A percentile compares a stretch with the other conserved stretches of the same genome.
Evolutionary conservation across 2,888 invertebrate genomes (phyloP).

Genomic region (Sinelater perroti): DNA sequence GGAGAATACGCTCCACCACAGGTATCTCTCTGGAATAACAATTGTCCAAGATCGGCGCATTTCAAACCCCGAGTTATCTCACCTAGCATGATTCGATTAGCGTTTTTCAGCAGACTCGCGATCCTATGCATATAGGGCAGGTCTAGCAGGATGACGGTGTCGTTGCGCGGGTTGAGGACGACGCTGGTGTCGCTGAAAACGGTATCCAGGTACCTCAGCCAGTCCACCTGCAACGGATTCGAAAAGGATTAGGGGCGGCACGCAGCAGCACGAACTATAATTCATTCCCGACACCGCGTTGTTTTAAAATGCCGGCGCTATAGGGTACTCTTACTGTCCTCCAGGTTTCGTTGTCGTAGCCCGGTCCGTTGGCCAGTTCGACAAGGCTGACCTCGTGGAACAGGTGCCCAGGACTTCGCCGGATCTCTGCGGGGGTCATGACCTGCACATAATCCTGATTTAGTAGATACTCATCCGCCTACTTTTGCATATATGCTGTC

Average conservation of each 20-base stretch:
- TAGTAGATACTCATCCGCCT: constrained; percentile 37
- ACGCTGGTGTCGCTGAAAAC: constrained; percentile 70
- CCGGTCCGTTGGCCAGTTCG: constrained; percentile 63
- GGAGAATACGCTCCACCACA: constrained; percentile 77
- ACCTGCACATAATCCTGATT: constrained; percentile 61
- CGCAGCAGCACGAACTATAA: neutral
- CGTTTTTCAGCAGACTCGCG: constrained; percentile 63
- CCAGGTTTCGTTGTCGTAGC: constrained; percentile 59
- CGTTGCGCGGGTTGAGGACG: constrained; percentile 55
- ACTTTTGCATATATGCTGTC: constrained; percentile 49
- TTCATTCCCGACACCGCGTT: constrained; percentile 20
- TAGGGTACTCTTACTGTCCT: constrained; percentile 56
- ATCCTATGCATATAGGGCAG: constrained; percentile 71
- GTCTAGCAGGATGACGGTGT: constrained; percentile 73
- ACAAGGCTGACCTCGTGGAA: constrained; percentile 71
- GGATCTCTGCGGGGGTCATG: constrained; percentile 71
- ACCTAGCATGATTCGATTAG: constrained; percentile 68
- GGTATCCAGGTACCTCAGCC: constrained; percentile 67
- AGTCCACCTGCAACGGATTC: constrained; percentile 65
- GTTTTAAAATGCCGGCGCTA: constrained; percentile 17
- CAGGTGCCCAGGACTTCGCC: constrained; percentile 69
- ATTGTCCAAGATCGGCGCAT: constrained; percentile 9
- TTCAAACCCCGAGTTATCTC: constrained; percentile 38
- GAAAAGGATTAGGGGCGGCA: constrained; percentile 14
- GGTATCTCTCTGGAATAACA: constrained; percentile 68